phyloP scores from a whole-genome alignment of 2,113 vertebrate genomes.

The Kryptolebias marmoratus region DNA sequence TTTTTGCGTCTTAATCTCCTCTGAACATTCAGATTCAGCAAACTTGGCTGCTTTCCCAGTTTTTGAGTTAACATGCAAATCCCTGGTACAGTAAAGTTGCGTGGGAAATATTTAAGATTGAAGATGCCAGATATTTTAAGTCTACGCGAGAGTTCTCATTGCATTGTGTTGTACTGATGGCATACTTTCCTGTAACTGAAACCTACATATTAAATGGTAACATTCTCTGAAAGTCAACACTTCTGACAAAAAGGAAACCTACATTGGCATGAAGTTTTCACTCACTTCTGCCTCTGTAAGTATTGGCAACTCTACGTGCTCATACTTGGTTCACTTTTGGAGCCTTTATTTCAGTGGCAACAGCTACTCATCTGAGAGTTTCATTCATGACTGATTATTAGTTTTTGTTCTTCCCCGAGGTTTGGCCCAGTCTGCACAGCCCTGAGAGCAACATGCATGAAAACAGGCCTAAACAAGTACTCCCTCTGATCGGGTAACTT shows the following conservation, averaged over 20 bases:
- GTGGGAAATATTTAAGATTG: neutral
- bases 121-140: neutral
- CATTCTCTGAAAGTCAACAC: neutral
- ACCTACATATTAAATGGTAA: neutral
- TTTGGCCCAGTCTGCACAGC: neutral
- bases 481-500: slow-evolving; percentile 1
- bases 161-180: neutral
- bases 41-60: neutral
- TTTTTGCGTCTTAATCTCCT: neutral
- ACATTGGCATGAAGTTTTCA: no score
- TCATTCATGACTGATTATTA: neutral
- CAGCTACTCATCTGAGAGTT: neutral
- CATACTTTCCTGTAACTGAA: neutral
- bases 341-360: neutral
- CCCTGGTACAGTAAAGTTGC: neutral
- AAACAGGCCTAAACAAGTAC: slow-evolving; percentile 50
- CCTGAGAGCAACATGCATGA: neutral
- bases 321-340: neutral
- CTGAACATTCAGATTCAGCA: neutral
- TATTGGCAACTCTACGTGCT: neutral
- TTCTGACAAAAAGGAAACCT: neutral
- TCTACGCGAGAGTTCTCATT: no score
- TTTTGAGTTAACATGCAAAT: neutral
- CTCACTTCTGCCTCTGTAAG: neutral
- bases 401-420: neutral